Evolutionary conservation across 2,797 vertebrate genomes (phyloP).

Genomic region (Sebastes hopkinsi): DNA sequence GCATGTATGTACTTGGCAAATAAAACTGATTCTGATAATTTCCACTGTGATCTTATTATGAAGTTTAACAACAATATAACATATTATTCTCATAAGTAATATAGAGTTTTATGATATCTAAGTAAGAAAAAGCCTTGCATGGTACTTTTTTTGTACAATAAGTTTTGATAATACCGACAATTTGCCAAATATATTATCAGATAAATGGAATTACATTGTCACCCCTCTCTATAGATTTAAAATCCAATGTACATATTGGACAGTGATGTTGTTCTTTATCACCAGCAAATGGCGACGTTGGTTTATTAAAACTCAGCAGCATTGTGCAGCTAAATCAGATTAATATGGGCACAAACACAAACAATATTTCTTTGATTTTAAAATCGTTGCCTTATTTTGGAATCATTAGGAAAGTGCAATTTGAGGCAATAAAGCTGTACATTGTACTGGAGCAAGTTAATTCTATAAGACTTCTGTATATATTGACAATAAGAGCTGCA

Average conservation of each 20-base stretch:
- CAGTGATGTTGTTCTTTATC: background rate
- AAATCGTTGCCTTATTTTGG: background rate
- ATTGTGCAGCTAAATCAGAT: background rate
- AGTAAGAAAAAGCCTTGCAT: background rate
- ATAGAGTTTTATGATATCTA: background rate
- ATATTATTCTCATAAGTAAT: background rate
- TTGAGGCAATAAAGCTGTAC: background rate
- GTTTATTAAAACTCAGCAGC: background rate
- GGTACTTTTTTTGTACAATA: background rate
- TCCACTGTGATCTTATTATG: background rate
- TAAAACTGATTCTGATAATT: too few species aligned
- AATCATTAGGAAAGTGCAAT: background rate
- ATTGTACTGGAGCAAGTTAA: background rate
- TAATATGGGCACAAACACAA: background rate
- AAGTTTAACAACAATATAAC: too few species aligned
- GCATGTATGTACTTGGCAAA: too few species aligned
- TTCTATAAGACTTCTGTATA: background rate
- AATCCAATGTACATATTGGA: background rate
- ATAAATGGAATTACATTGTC: too few species aligned
- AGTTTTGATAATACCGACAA: too few species aligned
- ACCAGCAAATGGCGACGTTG: conserved; percentile 50
- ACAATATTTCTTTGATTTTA: background rate
- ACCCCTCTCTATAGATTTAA: background rate
- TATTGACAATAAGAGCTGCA: background rate
- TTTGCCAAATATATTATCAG: too few species aligned